Evolutionary conservation across 2,888 invertebrate genomes (phyloP), one percentile per base, ranked within the genome.

Genomic region (Rhabditoides inermis): DNA sequence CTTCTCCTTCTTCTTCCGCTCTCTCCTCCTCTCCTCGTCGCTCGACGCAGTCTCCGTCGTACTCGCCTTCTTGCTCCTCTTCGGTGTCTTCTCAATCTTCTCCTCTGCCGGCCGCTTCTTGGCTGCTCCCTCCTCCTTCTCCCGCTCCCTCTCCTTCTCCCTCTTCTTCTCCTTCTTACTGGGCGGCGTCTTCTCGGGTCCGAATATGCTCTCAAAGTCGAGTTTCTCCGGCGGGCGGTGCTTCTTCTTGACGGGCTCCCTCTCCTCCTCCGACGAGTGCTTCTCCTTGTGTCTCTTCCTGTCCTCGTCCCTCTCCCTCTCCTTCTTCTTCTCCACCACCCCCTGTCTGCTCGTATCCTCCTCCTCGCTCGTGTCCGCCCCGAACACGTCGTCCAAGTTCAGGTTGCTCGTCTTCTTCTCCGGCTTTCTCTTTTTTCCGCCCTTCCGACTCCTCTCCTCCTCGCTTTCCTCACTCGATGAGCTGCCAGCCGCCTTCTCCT

Each of bases 271-370:
- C 12, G n/a, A n/a, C n/a, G 40, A 40, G 18, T n/a, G 10, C 1
- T n/a, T 40, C 35, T 10, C 10, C 35, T 32, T n/a, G 35, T n/a
- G 12, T 32, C 12, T 12, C n/a, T 32, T 1, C n/a, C n/a, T n/a
- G 1, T 10, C 12, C 35, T 32, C 35, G 35, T 32, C 35, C 12
- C 35, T 32, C 10, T 32, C 35, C 1, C 12, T n/a, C 1, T 45
- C 44, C 36, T 51, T 45, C 30, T 45, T 51, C 37, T 45, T 51
- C 39, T 37, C 18, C 23, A 45, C 39, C 45, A 45, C 41, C 3
- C 3, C 10, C 23, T 28, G 18, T 47, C 23, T 40, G 22, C 15
- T n/a, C 30, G 15, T 30, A 26, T 37, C 51, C 20, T 51, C 51
- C 26, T 35, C 35, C 3, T 25, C 28, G 15, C 26, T 26, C 18